These are phyloP conservation scores for Gibbula magus DNA, from an alignment of 2,888 invertebrate species.

Conservation along the genomic window DNA sequence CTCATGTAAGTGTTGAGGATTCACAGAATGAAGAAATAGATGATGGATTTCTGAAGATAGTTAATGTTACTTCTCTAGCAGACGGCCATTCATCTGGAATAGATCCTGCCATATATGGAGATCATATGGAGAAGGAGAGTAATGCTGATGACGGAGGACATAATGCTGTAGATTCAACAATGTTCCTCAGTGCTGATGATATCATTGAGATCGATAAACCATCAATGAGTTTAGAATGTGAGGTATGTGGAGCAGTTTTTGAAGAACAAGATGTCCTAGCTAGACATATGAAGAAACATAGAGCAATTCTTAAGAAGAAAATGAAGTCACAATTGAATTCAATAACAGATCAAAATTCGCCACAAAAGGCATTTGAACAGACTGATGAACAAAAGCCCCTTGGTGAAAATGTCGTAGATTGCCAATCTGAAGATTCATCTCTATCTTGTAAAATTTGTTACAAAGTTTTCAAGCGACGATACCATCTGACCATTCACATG, in stretches of 20 bases:
- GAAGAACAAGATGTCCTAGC: neutral
- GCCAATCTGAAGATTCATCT: too few relatives aligned
- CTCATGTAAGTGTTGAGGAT: neutral
- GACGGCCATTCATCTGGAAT: neutral
- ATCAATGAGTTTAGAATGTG: neutral
- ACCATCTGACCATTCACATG: neutral
- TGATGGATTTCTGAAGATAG: slow-evolving; percentile 10
- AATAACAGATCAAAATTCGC: neutral
- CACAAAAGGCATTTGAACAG: too few relatives aligned
- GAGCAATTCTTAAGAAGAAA: neutral
- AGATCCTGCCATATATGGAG: slow-evolving; percentile 4
- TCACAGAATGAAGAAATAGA: too few relatives aligned
- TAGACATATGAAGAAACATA: slow-evolving; percentile 10
- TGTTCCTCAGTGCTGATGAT: slow-evolving; percentile 4
- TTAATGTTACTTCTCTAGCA: neutral
- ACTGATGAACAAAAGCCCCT: too few relatives aligned
- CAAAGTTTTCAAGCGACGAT: neutral
- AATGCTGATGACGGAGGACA: neutral
- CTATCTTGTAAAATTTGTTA: too few relatives aligned
- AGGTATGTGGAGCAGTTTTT: neutral
- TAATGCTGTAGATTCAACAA: neutral
- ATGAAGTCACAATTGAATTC: neutral
- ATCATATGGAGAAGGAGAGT: neutral
- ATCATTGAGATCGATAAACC: neutral
- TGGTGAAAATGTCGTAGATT: too few relatives aligned